Evolutionary conservation across 2,888 invertebrate species (phyloP).

Genomic region (Belgica antarctica): DNA sequence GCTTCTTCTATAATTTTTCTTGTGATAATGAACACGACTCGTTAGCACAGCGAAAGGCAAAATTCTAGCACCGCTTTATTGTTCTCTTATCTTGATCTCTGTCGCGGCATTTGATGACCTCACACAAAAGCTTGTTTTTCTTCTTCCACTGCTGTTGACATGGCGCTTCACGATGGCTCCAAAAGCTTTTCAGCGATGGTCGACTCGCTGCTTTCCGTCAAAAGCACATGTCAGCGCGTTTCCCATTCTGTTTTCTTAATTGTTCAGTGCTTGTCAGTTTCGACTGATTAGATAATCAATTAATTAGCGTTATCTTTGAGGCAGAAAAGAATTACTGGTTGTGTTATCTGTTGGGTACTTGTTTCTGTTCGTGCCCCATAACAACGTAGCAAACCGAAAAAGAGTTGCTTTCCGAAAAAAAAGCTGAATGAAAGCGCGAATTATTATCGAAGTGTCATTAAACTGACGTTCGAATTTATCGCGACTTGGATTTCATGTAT

Average conservation of each 20-base stretch:
- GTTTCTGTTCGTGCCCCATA: no score
- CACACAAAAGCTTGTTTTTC: slow-evolving; percentile 7
- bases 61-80: neutral
- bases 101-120: slow-evolving; percentile 23
- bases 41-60: neutral
- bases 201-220: no score
- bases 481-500: no score
- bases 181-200: no score
- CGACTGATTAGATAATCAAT: slow-evolving; percentile 37
- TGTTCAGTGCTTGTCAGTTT: no score
- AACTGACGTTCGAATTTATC: neutral
- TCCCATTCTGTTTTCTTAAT: no score
- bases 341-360: neutral
- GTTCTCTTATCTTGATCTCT: slow-evolving; percentile 19
- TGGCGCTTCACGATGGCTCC: no score
- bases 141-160: no score
- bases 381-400: neutral
- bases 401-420: neutral
- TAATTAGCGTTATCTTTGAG: slow-evolving; percentile 27
- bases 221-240: no score
- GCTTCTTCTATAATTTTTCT: neutral
- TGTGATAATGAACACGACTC: neutral
- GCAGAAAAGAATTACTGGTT: neutral
- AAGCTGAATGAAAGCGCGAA: neutral
- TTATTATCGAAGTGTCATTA: neutral